These are phyloP conservation scores for Phenganax subtilis DNA, from an alignment of 92 coral and sea anemone genomes.

Conservation along the genomic window DNA sequence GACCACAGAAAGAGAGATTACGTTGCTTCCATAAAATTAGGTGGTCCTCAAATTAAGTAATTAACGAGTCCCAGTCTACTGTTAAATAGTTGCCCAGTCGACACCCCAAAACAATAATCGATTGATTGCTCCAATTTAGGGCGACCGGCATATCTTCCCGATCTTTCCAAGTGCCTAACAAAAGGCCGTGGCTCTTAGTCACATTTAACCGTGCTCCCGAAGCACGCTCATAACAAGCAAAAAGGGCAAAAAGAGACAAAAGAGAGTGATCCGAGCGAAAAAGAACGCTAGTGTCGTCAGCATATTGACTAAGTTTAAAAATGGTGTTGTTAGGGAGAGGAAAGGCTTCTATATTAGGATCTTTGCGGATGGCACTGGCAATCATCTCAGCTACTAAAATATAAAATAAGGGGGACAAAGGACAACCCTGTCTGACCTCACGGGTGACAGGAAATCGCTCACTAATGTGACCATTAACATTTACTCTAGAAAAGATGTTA, in stretches of 20 bases:
- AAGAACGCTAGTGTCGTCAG: slow-evolving; percentile 41
- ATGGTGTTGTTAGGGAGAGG: not conserved
- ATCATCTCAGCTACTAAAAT: slow-evolving; percentile 32
- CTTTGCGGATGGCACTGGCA: slow-evolving; percentile 27
- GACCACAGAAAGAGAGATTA: slow-evolving; percentile 11
- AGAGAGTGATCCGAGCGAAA: slow-evolving; percentile 2
- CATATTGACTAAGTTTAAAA: slow-evolving; percentile 26
- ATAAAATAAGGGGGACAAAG: slow-evolving; percentile 23
- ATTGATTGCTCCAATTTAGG: not conserved
- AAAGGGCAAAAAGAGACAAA: not conserved
- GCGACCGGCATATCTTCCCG: not conserved
- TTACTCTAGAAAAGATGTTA: not conserved
- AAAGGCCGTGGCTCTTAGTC: slow-evolving; percentile 7
- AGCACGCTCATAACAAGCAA: not conserved
- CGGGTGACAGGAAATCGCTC: slow-evolving; percentile 10
- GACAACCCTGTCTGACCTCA: slow-evolving; percentile 39
- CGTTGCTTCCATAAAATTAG: slow-evolving; percentile 29
- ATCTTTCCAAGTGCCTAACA: slow-evolving; percentile 3
- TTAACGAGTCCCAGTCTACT: slow-evolving; percentile 20
- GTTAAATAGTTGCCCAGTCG: slow-evolving; percentile 1
- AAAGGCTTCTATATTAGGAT: slow-evolving; percentile 24
- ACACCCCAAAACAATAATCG: slow-evolving; percentile 23
- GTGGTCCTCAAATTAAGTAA: not conserved
- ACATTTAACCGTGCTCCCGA: slow-evolving; percentile 21
- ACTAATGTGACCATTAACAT: slow-evolving; percentile 23